Evolutionary conservation across 2,797 vertebrate species (phyloP), one percentile per base, ranked within the genome.

Genomic region (Vireo griseus): DNA sequence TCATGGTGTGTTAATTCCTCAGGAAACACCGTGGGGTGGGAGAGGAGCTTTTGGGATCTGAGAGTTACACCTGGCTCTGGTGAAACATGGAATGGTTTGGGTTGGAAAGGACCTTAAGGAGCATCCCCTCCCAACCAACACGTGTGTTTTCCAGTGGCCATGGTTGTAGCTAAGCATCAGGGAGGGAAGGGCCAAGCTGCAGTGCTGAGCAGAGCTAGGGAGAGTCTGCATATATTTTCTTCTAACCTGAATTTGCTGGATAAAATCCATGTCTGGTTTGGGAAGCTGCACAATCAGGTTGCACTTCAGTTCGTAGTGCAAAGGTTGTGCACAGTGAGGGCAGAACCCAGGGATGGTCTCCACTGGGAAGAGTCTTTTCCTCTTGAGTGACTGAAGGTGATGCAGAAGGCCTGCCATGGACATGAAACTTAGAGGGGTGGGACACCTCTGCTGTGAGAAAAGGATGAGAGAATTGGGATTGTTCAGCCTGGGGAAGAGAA

Each of bases 221-320:
- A 15, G 21, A 21, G 13, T 20, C 24, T 31, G 4, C 3, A 2
- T 5, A 0, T 9, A 11, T 9, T 58, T 44, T 9, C 62, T 73
- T 67, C 54, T 40, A 21, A n/a, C n/a, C 22, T 9, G 6, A 39
- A 18, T 44, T n/a, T 19, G 21, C 37, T 39, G 14, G 8, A 2
- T 20, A 14, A 85, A 78, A 40, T 6, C 22, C 25, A 1, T 4
- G 31, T 5, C 18, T 58, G 66, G 15, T 31, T 58, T 13, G 33
- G 45, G 47, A 21, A 14, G 22, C 29, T 42, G 62, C 31, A 29
- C 31, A 9, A 4, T 24, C 24, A 4, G 58, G 7, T 3, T 52
- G 14, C 6, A 0, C 6, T 45, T 48, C 47, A 28, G 48, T 20
- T 40, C 4, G 1, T 4, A 14, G 54, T 10, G 28, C 7, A 3